A percentile compares a stretch with the other conserved stretches of the same genome.
Evolutionary conservation across 2,888 invertebrate species (phyloP).

Genomic region (Drosophila siamana): DNA sequence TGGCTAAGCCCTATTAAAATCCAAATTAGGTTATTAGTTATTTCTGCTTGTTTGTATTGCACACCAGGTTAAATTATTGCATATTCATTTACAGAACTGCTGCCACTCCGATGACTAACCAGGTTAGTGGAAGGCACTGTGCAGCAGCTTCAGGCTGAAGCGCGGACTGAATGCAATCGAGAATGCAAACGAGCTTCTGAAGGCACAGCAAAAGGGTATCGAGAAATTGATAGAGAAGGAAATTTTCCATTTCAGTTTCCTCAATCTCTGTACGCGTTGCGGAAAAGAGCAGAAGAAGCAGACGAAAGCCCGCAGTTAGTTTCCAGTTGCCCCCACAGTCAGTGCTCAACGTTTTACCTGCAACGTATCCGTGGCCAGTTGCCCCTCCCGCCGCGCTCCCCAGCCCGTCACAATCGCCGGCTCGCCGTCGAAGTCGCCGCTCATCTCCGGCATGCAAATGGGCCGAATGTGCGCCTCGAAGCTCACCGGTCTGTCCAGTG

Average conservation of each 20-base stretch:
- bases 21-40: no score
- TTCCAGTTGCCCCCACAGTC: no score
- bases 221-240: conserved; percentile 27
- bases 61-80: no score
- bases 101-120: no score
- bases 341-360: conserved; percentile 85
- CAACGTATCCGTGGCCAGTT: conserved; percentile 88
- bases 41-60: no score
- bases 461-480: conserved; percentile 88
- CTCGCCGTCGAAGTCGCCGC: conserved; percentile 68
- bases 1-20: no score
- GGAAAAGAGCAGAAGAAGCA: neutral
- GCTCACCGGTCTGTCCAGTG: conserved; percentile 87
- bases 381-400: conserved; percentile 90
- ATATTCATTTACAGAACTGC: no score
- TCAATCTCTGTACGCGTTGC: conserved; percentile 1
- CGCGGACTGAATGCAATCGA: conserved; percentile 16
- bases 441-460: conserved; percentile 89
- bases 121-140: conserved; percentile 62
- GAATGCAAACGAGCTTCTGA: conserved; percentile 75
- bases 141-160: conserved; percentile 16
- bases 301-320: conserved; percentile 4
- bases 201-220: conserved; percentile 38
- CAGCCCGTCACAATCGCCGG: conserved; percentile 89
- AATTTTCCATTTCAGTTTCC: conserved; percentile 10